phyloP scores from a whole-genome alignment of 2,113 vertebrate species.

The Bubo blakistoni region DNA sequence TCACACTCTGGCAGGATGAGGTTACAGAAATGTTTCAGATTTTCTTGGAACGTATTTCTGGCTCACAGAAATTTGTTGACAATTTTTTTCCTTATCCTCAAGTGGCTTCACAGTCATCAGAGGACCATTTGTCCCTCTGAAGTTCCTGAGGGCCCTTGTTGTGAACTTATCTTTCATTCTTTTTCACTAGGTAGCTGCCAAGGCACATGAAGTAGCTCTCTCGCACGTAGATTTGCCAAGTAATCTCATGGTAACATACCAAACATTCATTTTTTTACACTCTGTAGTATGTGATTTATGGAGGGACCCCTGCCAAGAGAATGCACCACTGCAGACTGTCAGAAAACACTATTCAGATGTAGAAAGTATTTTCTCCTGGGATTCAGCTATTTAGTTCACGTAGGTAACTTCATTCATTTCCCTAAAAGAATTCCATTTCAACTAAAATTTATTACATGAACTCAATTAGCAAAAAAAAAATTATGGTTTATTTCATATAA shows the following conservation, averaged over 20 bases:
- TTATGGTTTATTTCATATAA: background rate
- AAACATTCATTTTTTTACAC: background rate
- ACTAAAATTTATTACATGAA: background rate
- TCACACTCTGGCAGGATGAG: background rate
- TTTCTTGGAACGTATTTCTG: background rate
- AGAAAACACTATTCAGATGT: background rate
- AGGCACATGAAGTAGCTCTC: background rate
- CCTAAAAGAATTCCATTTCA: background rate
- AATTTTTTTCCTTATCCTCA: background rate
- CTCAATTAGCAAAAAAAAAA: background rate
- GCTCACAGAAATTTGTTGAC: background rate
- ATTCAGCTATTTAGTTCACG: background rate
- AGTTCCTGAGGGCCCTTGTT: background rate
- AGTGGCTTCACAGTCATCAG: background rate
- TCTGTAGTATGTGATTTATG: background rate
- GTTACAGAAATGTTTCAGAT: background rate
- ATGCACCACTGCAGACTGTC: background rate
- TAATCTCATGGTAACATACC: background rate
- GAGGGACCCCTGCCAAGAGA: background rate
- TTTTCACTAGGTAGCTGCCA: background rate
- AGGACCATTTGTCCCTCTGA: background rate
- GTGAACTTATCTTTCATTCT: constrained; percentile 7
- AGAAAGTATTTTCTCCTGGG: background rate
- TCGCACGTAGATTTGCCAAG: background rate
- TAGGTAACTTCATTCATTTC: background rate